Base-by-base conservation (phyloP, 2,113 vertebrate species). In the Scytalopus superciliaris region DNA sequence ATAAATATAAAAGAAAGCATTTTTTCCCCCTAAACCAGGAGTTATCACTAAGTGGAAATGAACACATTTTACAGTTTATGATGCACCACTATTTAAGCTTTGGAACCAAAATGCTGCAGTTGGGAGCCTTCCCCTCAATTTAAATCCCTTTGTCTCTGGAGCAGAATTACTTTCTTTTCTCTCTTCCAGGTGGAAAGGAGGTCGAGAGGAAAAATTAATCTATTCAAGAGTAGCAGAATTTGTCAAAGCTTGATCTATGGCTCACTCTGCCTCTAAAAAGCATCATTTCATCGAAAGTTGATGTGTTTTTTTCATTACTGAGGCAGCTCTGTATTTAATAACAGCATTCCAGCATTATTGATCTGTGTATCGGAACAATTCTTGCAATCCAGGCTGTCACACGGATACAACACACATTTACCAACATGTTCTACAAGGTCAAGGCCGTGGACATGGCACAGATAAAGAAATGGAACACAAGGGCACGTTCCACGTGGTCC, bases 231-330 rank as follows among this genome's bases (percentile, higher is more conserved):
- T 0, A 87, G 76, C 19, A 77, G 72, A 63, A 84, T 90, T 93
- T 93, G 68, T 90, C 93, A 90, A 57, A 63, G 56, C 39, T 78
- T 90, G 90, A 93, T 93, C 80, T 74, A 63, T 75, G 64, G 89
- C 63, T 94, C 79, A 44, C 14, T 66, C 28, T 87, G 33, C 66
- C 50, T 75, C 70, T n/a, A 22, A 82, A 87, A 59, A 78, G 18
- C 15, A 64, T 31, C 49, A 67, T 42, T 73, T 87, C 75, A 76
- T 45, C 31, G 66, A 60, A 84, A 73, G 28, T 14, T 86, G 80
- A 90, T 60, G 77, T 40, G 6, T 10, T 92, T 89, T 80, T 89
- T 62, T 86, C 44, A 40, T 63, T 67, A 42, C 30, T 31, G 49
- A 80, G 80, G 57, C 69, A 86, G 10, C 9, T 44, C 83, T 74